Evolutionary conservation across 2,888 invertebrate species (phyloP).

Genomic region (Pardosa pseudoannulata): DNA sequence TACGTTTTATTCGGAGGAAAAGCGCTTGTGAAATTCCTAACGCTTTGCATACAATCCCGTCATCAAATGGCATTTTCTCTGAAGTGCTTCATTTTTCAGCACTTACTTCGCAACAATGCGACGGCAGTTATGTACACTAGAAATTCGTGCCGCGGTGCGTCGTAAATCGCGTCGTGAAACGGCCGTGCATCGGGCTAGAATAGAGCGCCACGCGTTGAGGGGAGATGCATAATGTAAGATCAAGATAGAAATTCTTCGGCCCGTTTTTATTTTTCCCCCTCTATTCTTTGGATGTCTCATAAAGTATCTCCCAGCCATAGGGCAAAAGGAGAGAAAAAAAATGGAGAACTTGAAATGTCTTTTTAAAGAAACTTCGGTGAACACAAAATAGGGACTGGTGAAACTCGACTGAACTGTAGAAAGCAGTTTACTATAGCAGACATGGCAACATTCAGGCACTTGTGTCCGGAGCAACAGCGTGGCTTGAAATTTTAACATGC

Average conservation of each 20-base stretch:
- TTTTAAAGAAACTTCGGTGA: no score
- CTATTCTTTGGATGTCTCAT: conserved; percentile 56
- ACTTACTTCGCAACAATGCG: conserved; percentile 35
- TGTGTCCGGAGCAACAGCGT: no score
- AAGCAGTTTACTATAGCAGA: no score
- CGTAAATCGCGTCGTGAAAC: conserved; percentile 28
- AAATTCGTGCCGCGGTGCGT: conserved; percentile 27
- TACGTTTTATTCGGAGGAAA: not conserved
- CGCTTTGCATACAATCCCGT: conserved; percentile 33
- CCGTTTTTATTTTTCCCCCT: conserved; percentile 25
- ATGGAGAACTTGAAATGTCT: no score
- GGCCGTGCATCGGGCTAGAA: not conserved
- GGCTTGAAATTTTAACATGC: no score
- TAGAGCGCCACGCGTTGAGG: not conserved
- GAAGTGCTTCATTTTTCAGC: not conserved
- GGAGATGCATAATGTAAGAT: conserved; percentile 10
- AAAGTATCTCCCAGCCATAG: conserved; percentile 28
- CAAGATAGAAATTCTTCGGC: conserved; percentile 11
- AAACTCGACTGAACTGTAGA: no score
- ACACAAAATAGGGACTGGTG: no score
- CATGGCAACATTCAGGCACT: no score
- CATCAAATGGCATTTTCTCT: not conserved
- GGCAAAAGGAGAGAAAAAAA: not conserved
- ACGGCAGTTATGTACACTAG: conserved; percentile 21
- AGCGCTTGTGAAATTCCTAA: not conserved